These are phyloP conservation scores for Cephalophus harveyi DNA, from an alignment of 2,113 vertebrate genomes.

Conservation along the genomic window DNA sequence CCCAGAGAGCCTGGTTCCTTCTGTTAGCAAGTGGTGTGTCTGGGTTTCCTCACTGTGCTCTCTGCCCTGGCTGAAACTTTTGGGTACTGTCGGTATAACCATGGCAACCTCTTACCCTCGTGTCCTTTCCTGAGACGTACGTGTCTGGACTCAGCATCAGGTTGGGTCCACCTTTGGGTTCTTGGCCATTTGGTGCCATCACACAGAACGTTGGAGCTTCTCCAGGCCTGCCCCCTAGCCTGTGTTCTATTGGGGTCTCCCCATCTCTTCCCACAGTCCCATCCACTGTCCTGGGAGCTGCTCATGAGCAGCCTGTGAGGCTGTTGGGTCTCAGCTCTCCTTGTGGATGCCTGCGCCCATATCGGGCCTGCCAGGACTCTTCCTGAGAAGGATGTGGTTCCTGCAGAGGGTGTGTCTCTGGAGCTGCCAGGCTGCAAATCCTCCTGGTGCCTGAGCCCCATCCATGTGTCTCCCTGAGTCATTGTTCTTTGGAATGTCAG, in stretches of 20 bases:
- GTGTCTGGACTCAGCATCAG: rapidly evolving
- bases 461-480: background rate
- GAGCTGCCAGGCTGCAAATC: background rate
- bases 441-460: background rate
- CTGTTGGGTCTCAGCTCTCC: too few relatives aligned
- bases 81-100: rapidly evolving
- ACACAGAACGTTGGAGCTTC: background rate
- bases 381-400: background rate
- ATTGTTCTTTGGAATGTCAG: background rate
- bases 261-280: background rate
- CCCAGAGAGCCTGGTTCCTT: background rate
- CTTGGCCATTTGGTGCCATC: rapidly evolving
- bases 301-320: background rate
- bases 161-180: background rate
- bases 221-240: background rate
- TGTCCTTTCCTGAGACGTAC: background rate
- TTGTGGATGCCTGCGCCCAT: rapidly evolving
- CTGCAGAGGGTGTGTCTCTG: background rate
- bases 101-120: rapidly evolving
- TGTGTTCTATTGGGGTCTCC: background rate
- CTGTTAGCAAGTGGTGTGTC: background rate
- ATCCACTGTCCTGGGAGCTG: background rate
- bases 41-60: background rate
- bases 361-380: background rate
- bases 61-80: too few relatives aligned